phyloP scores from a whole-genome alignment of 2,113 vertebrate genomes.

The Mormyrus lacerda region DNA sequence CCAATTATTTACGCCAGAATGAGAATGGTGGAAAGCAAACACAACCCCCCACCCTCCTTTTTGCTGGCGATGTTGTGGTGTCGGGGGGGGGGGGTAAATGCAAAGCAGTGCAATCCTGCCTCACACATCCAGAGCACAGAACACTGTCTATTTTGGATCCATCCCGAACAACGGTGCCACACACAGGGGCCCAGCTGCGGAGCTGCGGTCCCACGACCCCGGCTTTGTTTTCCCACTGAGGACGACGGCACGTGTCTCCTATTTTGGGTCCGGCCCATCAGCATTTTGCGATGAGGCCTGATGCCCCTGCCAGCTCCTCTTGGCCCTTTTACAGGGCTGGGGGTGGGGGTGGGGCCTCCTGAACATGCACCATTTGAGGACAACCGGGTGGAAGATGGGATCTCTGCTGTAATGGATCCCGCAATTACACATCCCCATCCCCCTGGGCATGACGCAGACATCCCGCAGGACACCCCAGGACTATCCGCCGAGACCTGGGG shows the following conservation, averaged over 20 bases:
- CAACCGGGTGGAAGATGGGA: neutral
- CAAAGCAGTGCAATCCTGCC: neutral
- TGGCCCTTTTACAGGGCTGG: neutral
- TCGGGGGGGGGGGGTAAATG: neutral
- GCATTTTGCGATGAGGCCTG: neutral
- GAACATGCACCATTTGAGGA: neutral
- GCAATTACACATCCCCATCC: neutral
- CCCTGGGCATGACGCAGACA: neutral
- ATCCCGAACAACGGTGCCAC: neutral
- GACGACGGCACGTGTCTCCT: neutral
- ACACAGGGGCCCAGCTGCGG: neutral
- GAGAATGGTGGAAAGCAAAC: neutral
- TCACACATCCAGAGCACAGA: neutral
- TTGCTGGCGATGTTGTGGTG: neutral
- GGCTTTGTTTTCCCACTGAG: neutral
- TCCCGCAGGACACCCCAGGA: neutral
- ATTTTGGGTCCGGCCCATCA: neutral
- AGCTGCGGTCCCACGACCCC: neutral
- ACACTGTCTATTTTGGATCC: neutral
- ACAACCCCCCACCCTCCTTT: neutral
- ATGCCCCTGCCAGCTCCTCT: neutral
- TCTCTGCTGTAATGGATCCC: neutral
- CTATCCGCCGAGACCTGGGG: neutral
- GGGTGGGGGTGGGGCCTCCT: neutral
- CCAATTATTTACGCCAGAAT: slow-evolving; percentile 19